phyloP scores from a whole-genome alignment of 2,888 invertebrate genomes.

The Octonoba sinensis region DNA sequence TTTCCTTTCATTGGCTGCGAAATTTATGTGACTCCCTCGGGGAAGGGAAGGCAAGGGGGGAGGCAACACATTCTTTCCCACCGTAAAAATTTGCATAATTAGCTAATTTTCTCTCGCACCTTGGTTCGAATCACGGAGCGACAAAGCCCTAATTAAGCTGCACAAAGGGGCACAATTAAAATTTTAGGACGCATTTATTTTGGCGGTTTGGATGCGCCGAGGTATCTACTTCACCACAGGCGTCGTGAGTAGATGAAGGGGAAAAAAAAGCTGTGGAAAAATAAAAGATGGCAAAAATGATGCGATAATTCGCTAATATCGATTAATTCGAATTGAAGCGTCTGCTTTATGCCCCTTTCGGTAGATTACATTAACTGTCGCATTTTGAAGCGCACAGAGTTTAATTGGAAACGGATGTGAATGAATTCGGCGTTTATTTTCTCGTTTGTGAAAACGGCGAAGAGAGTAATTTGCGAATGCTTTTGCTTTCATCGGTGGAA shows the following conservation, averaged over 20 bases:
- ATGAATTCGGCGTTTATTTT: too few relatives aligned
- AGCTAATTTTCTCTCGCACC: constrained; percentile 43
- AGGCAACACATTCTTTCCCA: not conserved
- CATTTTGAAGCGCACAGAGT: too few relatives aligned
- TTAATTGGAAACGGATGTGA: too few relatives aligned
- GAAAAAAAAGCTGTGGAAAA: constrained; percentile 15
- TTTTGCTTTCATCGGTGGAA: too few relatives aligned
- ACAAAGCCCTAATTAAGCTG: constrained; percentile 27
- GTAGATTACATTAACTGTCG: constrained; percentile 7
- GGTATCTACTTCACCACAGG: too few relatives aligned
- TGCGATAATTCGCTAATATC: constrained; percentile 26
- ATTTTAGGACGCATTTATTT: constrained; percentile 34
- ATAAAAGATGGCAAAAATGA: too few relatives aligned
- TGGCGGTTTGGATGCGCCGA: constrained; percentile 18
- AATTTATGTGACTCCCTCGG: constrained; percentile 24
- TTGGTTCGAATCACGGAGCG: constrained; percentile 2
- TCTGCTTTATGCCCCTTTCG: constrained; percentile 10
- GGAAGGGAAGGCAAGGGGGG: too few relatives aligned
- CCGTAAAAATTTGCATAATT: constrained; percentile 51
- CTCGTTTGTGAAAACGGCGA: too few relatives aligned
- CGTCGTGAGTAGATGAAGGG: not conserved
- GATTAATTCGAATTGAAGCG: not conserved
- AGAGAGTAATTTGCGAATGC: too few relatives aligned
- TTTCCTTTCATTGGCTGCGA: constrained; percentile 52
- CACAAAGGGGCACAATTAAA: constrained; percentile 40